Conservation (phyloP, 1,140 invertebrate species). For the Hylaeus anthracinus region DNA sequence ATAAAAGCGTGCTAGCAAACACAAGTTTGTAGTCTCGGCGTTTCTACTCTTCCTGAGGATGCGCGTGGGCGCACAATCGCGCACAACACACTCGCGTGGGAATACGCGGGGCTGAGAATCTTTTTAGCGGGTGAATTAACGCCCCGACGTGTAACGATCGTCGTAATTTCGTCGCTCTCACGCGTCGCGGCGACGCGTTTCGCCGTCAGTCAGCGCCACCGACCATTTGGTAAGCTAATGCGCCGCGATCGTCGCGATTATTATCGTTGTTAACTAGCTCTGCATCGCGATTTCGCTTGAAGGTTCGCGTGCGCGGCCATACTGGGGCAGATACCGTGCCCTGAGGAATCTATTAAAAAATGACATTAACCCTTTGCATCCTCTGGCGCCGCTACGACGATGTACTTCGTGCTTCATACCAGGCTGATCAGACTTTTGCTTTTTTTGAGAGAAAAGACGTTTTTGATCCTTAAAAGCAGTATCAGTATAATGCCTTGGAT, state of each 20-base stretch:
- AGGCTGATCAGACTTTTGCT: too few species aligned
- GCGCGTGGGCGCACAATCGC: constrained; percentile 36
- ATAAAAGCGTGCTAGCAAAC: constrained; percentile 27
- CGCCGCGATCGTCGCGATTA: constrained; percentile 38
- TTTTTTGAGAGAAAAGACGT: too few species aligned
- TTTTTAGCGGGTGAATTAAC: constrained; percentile 60
- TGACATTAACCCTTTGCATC: too few species aligned
- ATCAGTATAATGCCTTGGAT: too few species aligned
- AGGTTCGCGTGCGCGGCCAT: background rate
- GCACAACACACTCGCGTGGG: constrained; percentile 54
- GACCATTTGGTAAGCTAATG: constrained; percentile 59
- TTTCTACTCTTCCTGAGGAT: constrained; percentile 20
- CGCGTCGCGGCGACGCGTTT: constrained; percentile 42
- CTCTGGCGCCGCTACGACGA: too few species aligned
- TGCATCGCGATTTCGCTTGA: background rate
- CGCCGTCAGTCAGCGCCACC: constrained; percentile 28
- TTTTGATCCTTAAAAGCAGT: too few species aligned
- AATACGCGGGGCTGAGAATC: constrained; percentile 57
- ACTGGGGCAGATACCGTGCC: background rate
- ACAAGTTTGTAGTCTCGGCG: constrained; percentile 33
- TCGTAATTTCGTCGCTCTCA: constrained; percentile 64
- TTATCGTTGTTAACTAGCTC: constrained; percentile 45
- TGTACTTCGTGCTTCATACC: too few species aligned
- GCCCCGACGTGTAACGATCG: constrained; percentile 52
- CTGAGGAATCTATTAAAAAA: too few species aligned